These are phyloP conservation scores for Bradypodion pumilum DNA, from an alignment of 2,797 vertebrate genomes.

Conservation along the genomic window DNA sequence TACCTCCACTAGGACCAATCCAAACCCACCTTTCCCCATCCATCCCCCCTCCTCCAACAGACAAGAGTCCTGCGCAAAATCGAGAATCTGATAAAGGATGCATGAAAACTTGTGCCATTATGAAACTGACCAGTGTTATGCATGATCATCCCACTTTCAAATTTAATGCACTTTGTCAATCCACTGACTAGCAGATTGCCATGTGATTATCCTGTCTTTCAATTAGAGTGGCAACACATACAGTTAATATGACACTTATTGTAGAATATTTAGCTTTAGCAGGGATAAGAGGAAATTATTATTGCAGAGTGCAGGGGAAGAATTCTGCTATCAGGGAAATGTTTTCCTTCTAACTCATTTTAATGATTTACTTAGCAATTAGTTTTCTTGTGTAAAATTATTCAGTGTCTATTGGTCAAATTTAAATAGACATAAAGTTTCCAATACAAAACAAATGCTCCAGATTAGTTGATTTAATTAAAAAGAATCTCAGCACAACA, in stretches of 20 bases:
- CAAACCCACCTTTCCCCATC: slow-evolving; percentile 29
- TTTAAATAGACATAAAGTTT: slow-evolving; percentile 59
- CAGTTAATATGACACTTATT: slow-evolving; percentile 39
- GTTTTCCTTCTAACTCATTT: slow-evolving; percentile 47
- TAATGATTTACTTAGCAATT: slow-evolving; percentile 3
- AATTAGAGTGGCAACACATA: slow-evolving; percentile 57
- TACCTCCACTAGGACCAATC: slow-evolving; percentile 45
- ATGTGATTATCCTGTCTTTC: slow-evolving; percentile 61
- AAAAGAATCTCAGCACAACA: slow-evolving; percentile 41
- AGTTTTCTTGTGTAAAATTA: slow-evolving; percentile 53
- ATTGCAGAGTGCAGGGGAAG: slow-evolving; percentile 58
- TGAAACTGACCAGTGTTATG: slow-evolving; percentile 42
- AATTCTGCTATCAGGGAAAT: slow-evolving; percentile 55
- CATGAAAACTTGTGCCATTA: slow-evolving; percentile 37
- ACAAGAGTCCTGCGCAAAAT: slow-evolving; percentile 7
- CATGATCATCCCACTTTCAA: neutral
- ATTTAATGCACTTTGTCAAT: slow-evolving; percentile 64
- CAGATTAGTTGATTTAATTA: neutral
- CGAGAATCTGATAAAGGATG: slow-evolving; percentile 39
- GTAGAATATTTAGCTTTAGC: slow-evolving; percentile 53
- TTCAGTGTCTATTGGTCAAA: slow-evolving; percentile 57
- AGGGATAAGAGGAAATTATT: slow-evolving; percentile 66
- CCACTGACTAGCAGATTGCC: slow-evolving; percentile 55
- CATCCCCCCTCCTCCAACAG: neutral
- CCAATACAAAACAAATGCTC: slow-evolving; percentile 54